Conservation (phyloP, 2,797 vertebrate genomes). For the Cichlasoma orientale region DNA sequence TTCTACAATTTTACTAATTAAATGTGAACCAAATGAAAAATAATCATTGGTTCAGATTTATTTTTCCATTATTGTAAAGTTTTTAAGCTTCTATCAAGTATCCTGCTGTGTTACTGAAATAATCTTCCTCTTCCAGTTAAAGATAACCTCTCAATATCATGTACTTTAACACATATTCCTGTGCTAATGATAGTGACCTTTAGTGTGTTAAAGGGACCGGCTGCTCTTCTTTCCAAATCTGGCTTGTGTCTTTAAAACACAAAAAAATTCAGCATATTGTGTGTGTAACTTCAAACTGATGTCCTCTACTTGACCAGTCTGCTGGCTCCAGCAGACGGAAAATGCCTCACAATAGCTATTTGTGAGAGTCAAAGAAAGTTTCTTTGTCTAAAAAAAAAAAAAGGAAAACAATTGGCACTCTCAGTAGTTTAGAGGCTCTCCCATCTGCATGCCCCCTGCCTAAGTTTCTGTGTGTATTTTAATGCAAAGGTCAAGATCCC, state of each 20-base stretch:
- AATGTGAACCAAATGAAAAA: background rate
- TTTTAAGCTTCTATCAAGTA: background rate
- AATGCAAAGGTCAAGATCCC: constrained; percentile 21
- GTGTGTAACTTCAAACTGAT: constrained; percentile 23
- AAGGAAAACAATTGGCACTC: constrained; percentile 58
- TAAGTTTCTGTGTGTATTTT: background rate
- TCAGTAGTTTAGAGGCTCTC: constrained; percentile 43
- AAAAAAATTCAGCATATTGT: background rate
- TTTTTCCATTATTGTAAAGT: background rate
- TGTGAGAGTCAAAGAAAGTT: constrained; percentile 62
- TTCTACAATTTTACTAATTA: background rate
- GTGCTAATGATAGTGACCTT: constrained; percentile 20
- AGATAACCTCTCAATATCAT: constrained; percentile 10
- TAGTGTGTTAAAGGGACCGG: constrained; percentile 8
- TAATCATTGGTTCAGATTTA: background rate
- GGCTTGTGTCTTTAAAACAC: constrained; percentile 22
- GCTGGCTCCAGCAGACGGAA: constrained; percentile 43
- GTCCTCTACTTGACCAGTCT: constrained; percentile 37
- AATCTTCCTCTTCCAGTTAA: constrained; percentile 2
- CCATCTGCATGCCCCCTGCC: constrained; percentile 5
- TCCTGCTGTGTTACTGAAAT: background rate
- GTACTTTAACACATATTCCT: constrained; percentile 51
- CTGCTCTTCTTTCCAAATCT: constrained; percentile 1
- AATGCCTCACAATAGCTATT: constrained; percentile 61
- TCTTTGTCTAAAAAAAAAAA: constrained; percentile 53